Base-by-base conservation (phyloP, 2,888 invertebrate genomes). In the Acronicta psi region DNA sequence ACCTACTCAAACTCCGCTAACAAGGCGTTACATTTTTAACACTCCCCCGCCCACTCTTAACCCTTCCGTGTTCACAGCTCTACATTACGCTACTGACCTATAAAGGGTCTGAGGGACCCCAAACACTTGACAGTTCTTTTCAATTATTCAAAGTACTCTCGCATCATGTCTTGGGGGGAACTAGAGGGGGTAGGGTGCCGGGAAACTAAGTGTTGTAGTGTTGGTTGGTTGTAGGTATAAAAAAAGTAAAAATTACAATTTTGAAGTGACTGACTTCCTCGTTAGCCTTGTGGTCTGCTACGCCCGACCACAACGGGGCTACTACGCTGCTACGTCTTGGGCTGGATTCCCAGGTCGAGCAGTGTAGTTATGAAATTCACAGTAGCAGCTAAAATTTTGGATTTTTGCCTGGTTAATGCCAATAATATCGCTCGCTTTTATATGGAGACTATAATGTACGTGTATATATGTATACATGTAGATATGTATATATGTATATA, bases 101-200 rank as follows among this genome's bases (percentile, higher is more conserved):
- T 76, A 87, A 88, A 85, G 85, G 81, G 78, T 68, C 75, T 76
- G 40, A 77, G 68, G 81, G 84, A 71, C 82, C 80, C 69, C 66
- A 67, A 71, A 73, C 73, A 79, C 86, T 89, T 80, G 77, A 82
- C 82, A 84, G 84, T 86, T 85, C 86, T 89, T 92, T 75, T 91
- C 89, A 91, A 92, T 93, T 92, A 93, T 92, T 92, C 87, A 92
- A 87, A 92, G 90, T 85, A 86, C 85, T 71, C 87, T 89, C 74
- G 71, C 78, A 73, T 65, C 75, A 73, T 61, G 62, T 73, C 76
- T 74, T 69, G 58, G 67, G 69, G 67, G 20, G 65, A 42, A 63
- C 54, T 43, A 55, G 41, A 20, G 51, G 71, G 10, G 42, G 42
- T 16, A 20, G 50, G 61, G 61, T 44, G 56, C 45, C 46, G 16